These are phyloP conservation scores for Ictalurus furcatus DNA, from an alignment of 2,113 vertebrate species.

Conservation along the genomic window DNA sequence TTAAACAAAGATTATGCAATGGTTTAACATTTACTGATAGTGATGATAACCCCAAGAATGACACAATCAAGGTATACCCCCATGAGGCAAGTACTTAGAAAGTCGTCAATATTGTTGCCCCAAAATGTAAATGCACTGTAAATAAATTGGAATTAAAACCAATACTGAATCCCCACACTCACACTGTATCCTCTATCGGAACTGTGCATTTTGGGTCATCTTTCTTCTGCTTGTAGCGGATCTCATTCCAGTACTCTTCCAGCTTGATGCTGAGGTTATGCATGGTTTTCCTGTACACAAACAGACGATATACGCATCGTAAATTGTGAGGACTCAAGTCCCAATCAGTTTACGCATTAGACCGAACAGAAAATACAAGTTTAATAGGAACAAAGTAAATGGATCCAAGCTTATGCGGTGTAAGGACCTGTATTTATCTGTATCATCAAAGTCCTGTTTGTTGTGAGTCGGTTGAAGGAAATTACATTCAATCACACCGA, in stretches of 20 bases:
- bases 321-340: background rate
- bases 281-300: conserved; percentile 49
- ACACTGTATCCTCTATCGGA: conserved; percentile 50
- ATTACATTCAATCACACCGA: conserved; percentile 92
- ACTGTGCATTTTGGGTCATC: conserved; percentile 46
- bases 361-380: background rate
- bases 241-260: conserved; percentile 55
- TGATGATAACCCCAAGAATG: background rate
- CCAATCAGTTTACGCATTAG: background rate
- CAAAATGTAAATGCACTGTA: background rate
- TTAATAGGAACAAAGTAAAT: background rate
- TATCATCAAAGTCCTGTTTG: conserved; percentile 94
- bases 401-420: background rate
- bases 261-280: conserved; percentile 52
- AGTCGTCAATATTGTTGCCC: too few species aligned
- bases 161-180: conserved; percentile 19
- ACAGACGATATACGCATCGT: too few species aligned
- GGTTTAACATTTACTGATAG: background rate
- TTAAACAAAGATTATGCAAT: background rate
- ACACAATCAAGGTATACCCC: background rate
- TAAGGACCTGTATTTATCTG: conserved; percentile 88
- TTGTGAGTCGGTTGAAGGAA: conserved; percentile 95
- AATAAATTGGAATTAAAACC: background rate
- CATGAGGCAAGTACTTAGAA: background rate
- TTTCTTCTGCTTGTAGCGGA: conserved; percentile 38